These are phyloP conservation scores for Rostratula benghalensis DNA, from an alignment of 2,113 vertebrate genomes.

Conservation along the genomic window DNA sequence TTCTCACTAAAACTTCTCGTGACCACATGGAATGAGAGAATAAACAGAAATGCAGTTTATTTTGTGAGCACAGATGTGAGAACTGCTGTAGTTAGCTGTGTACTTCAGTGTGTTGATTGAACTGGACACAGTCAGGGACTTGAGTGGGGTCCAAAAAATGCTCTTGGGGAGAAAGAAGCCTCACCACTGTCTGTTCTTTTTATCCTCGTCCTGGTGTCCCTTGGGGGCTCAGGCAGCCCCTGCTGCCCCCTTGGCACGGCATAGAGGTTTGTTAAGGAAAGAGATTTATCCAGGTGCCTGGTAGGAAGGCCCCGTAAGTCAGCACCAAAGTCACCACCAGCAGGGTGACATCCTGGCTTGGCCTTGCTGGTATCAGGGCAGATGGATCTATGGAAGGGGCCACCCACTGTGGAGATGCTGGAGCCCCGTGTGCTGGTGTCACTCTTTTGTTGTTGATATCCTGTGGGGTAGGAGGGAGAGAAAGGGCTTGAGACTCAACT, in stretches of 20 bases:
- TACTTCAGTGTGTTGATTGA: background rate
- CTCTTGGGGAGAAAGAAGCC: background rate
- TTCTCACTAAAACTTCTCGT: background rate
- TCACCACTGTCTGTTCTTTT: background rate
- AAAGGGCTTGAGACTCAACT: background rate
- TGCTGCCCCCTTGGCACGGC: background rate
- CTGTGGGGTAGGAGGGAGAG: background rate
- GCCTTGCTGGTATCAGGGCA: background rate
- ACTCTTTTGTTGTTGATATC: background rate
- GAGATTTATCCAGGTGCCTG: too few relatives aligned
- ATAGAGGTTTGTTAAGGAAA: background rate
- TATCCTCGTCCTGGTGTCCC: background rate
- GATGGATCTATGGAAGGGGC: background rate
- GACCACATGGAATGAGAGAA: background rate
- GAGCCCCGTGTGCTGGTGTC: rapidly evolving
- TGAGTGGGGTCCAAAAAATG: background rate
- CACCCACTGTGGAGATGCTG: background rate
- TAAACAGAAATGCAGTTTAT: background rate
- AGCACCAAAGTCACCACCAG: too few relatives aligned
- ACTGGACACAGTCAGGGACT: background rate
- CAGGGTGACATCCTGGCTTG: background rate
- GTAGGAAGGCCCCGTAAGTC: background rate
- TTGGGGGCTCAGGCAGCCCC: background rate
- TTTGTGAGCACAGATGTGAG: background rate
- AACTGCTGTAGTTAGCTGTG: background rate